phyloP scores from a whole-genome alignment of 2,888 invertebrate genomes.

The Macrophya alboannulata region DNA sequence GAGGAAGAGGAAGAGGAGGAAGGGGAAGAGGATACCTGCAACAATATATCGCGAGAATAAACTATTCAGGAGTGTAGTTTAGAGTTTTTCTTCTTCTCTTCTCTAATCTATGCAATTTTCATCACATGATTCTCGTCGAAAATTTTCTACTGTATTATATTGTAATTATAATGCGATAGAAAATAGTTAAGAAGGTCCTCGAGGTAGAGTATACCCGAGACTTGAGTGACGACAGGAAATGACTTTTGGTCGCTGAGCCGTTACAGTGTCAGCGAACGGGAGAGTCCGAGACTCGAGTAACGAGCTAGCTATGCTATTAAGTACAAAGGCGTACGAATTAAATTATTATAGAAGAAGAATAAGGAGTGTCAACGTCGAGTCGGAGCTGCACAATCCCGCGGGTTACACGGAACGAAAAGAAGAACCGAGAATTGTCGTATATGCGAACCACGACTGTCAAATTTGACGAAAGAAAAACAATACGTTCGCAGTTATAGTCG shows the following conservation, averaged over 20 bases:
- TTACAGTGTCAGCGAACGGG: constrained; percentile 41
- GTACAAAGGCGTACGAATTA: constrained; percentile 24
- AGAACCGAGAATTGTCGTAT: not conserved
- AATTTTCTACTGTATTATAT: not conserved
- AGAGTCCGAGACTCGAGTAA: not conserved
- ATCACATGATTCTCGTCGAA: not conserved
- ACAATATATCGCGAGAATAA: not conserved
- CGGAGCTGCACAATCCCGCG: not conserved
- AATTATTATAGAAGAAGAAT: not conserved
- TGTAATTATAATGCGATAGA: not conserved
- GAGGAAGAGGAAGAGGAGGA: not conserved
- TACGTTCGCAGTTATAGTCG: not conserved
- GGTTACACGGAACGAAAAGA: not conserved
- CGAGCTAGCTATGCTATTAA: not conserved
- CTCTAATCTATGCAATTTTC: not conserved
- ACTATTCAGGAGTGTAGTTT: not conserved
- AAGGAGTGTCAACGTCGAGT: constrained; percentile 5
- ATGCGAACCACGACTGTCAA: too few relatives aligned
- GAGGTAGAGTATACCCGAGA: not conserved
- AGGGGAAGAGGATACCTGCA: too few relatives aligned
- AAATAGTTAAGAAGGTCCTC: not conserved
- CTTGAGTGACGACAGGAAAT: constrained; percentile 52
- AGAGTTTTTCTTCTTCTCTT: too few relatives aligned
- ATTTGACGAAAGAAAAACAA: too few relatives aligned
- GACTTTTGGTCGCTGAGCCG: constrained; percentile 52